A percentile compares a stretch with the other conserved stretches of the same genome.
Conservation (phyloP, 2,888 invertebrate species). For the Plebejus melissa region DNA sequence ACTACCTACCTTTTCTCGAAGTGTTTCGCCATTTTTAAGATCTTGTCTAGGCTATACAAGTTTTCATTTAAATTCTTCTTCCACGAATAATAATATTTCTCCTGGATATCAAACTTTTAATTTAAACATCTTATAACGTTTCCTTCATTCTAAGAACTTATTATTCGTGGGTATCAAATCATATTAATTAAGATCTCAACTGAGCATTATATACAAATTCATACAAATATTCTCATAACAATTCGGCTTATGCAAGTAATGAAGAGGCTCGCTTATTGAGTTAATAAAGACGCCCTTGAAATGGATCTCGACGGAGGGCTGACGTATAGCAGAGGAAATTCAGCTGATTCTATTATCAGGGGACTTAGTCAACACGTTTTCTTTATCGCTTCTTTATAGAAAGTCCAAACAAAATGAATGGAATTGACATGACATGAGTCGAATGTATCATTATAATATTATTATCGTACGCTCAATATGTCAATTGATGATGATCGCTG, state of each 20-base stretch:
- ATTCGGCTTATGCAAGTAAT: constrained; percentile 75
- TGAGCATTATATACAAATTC: not conserved
- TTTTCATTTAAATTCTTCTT: too few relatives aligned
- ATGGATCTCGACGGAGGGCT: constrained; percentile 34
- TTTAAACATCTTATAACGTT: not conserved
- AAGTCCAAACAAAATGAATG: too few relatives aligned
- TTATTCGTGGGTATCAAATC: not conserved
- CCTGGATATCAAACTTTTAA: not conserved
- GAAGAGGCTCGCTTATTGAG: constrained; percentile 67
- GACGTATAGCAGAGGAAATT: not conserved
- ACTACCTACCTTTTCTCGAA: too few relatives aligned
- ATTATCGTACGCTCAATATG: too few relatives aligned
- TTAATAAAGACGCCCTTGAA: constrained; percentile 75
- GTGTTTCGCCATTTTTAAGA: too few relatives aligned
- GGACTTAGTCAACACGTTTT: too few relatives aligned
- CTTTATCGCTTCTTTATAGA: too few relatives aligned
- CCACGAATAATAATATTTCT: too few relatives aligned
- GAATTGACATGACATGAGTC: too few relatives aligned
- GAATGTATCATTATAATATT: too few relatives aligned
- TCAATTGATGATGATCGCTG: too few relatives aligned
- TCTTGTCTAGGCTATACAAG: too few relatives aligned
- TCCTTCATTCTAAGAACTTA: not conserved
- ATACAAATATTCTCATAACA: constrained; percentile 18
- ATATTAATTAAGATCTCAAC: constrained; percentile 1
- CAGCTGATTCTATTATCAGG: not conserved